Base-by-base conservation (phyloP, 2,797 vertebrate species). In the Danionella dracula region DNA sequence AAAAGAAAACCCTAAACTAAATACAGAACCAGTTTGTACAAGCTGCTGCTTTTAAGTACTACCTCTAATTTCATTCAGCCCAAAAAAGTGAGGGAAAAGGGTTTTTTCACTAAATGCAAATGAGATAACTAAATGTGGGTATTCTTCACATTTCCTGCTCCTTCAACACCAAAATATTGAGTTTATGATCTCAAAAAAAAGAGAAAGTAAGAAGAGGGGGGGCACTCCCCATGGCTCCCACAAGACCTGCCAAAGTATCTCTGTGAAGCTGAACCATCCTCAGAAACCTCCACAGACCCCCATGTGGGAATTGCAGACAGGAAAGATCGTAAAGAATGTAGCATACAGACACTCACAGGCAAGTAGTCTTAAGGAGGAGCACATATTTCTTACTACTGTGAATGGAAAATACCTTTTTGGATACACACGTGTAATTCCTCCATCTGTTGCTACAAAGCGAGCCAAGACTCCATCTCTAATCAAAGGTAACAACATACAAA, bases 391-490 rank as follows among this genome's bases (percentile, higher is more conserved):
- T 40, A 76, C 51, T 54, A 65, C 71, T 68, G 66, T 35, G 31
- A 38, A 61, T 71, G 75, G 53, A 59, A 69, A 19, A 61, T 35
- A 99, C 97, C 92, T 94, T 90, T 90, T 94, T 0, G 97, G 96
- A 82, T 89, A 96, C 61, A 99, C 90, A 85, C 97, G 91, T 48
- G 96, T 99, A 79, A 99, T 93, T 73, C 97, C 97, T 75, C 95
- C 97, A 79, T 99, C 96, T 19, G 97, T 99, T 70, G 93, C 91
- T 53, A 98, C 95, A 83, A 98, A 99, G 53, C 92, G 92, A 50
- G 95, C 93, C 72, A 89, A 83, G 49, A 94, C 89, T 75, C 93
- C 95, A 35, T 90, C 82, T 34, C 96, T 99, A 32, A 38, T 17
- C 10, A 27, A 46, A 46, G 7, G 12, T n/a, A 55, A 34, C 11